A percentile compares a stretch with the other conserved stretches of the same genome.
phyloP scores from a whole-genome alignment of 2,888 invertebrate genomes.

The Tricholauxania praeusta region DNA sequence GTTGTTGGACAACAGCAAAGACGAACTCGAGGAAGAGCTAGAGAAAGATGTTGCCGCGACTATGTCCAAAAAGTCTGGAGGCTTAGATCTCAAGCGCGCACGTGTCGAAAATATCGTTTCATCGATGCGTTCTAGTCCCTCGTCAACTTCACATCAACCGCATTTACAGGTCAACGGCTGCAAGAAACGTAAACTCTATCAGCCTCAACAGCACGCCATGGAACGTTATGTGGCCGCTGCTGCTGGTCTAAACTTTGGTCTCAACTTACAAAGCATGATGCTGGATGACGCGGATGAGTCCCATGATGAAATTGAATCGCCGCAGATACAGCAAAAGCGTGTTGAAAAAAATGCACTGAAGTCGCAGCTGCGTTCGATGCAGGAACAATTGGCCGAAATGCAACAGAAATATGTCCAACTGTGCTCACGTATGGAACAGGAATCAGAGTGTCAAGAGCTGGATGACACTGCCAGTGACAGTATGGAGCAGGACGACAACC shows the following conservation, averaged over 20 bases:
- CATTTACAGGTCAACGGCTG: constrained; percentile 82
- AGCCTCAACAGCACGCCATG: constrained; percentile 90
- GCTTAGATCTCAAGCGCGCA: constrained; percentile 89
- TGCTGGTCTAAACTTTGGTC: constrained; percentile 72
- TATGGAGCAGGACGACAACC: constrained; percentile 71
- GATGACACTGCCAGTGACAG: constrained; percentile 80
- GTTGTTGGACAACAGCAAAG: constrained; percentile 72
- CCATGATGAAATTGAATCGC: constrained; percentile 80
- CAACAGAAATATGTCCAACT: constrained; percentile 91
- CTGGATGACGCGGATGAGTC: constrained; percentile 78
- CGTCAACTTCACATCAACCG: constrained; percentile 73
- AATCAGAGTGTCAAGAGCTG: constrained; percentile 80
- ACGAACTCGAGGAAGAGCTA: constrained; percentile 76
- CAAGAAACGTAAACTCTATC: constrained; percentile 95
- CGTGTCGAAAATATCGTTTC: constrained; percentile 96
- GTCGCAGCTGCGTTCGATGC: constrained; percentile 86
- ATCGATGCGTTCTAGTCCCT: constrained; percentile 90
- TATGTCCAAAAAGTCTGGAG: constrained; percentile 68
- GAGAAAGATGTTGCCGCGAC: constrained; percentile 71
- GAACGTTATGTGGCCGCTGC: constrained; percentile 73
- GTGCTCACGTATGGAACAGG: constrained; percentile 86
- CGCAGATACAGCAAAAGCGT: constrained; percentile 85
- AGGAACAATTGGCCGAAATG: constrained; percentile 91
- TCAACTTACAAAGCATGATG: constrained; percentile 72
- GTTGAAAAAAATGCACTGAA: constrained; percentile 89